Percentiles rank a stretch among this genome's conserved stretches.
Evolutionary conservation across 2,888 invertebrate genomes (phyloP).

Genomic region (Cecidostiba fungosa): DNA sequence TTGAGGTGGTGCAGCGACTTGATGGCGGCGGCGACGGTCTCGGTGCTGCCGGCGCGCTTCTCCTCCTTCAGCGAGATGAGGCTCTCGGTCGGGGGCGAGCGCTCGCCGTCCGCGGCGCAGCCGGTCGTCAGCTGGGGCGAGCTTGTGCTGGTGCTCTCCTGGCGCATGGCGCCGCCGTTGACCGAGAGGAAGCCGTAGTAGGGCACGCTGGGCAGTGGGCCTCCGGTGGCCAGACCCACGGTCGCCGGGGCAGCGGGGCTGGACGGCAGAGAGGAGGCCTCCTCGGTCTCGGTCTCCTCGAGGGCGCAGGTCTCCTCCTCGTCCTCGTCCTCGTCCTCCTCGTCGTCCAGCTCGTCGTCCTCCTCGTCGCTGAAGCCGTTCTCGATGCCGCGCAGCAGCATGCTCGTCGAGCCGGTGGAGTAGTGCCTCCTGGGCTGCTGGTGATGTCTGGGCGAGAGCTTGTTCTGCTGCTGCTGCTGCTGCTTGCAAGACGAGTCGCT

Average conservation of each 20-base stretch:
- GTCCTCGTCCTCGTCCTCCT: slow-evolving; percentile 51
- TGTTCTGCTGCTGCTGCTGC: slow-evolving; percentile 63
- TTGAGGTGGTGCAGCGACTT: slow-evolving; percentile 49
- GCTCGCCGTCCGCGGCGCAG: slow-evolving; percentile 78
- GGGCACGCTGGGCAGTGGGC: slow-evolving; percentile 76
- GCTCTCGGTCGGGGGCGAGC: slow-evolving; percentile 74
- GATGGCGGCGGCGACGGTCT: slow-evolving; percentile 45
- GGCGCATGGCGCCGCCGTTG: slow-evolving; percentile 80
- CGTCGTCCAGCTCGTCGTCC: slow-evolving; percentile 67
- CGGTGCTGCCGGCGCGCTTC: slow-evolving; percentile 58
- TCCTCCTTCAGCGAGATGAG: slow-evolving; percentile 53
- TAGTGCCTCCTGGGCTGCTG: slow-evolving; percentile 55
- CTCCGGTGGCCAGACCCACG: slow-evolving; percentile 80
- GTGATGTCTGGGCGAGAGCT: slow-evolving; percentile 52
- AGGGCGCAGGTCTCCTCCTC: slow-evolving; percentile 66
- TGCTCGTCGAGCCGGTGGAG: slow-evolving; percentile 68
- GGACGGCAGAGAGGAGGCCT: slow-evolving; percentile 75
- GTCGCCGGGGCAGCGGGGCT: slow-evolving; percentile 70
- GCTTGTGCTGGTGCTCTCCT: slow-evolving; percentile 78
- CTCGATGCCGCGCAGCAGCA: slow-evolving; percentile 71
- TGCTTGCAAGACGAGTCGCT: slow-evolving; percentile 67
- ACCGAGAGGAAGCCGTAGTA: slow-evolving; percentile 80
- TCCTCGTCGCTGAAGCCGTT: slow-evolving; percentile 74
- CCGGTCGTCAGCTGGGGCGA: slow-evolving; percentile 76
- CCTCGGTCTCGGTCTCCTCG: slow-evolving; percentile 81